Evolutionary conservation across 2,113 vertebrate genomes (phyloP), one percentile per base, ranked within the genome.

Genomic region (Pristiophorus japonicus): DNA sequence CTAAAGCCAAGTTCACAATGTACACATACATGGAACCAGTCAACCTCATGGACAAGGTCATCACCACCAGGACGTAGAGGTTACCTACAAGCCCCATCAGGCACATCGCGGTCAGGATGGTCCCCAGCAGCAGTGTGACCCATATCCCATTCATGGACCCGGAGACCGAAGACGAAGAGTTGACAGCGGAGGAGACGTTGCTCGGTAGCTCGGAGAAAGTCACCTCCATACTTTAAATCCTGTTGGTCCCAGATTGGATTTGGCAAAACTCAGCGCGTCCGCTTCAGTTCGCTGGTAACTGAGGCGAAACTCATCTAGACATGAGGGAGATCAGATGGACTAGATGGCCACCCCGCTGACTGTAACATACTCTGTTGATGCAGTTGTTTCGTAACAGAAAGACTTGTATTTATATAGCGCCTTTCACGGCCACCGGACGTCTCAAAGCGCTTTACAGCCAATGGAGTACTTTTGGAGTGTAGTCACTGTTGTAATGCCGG

Each of bases 21-120:
- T 97, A 97, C 66, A 96, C 95, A n/a, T 96, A 96, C 96, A 96
- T 96, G 30, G 96, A 96, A 4, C 96, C 96, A 0, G 96, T 97
- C n/a, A 97, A 96, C n/a, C 96, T 96, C 16, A 96, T 94, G 1
- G 97, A 96, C 34, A 96, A 95, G 55, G 96, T 96, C 81, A 96
- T 96, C n/a, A 97, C 75, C 91, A 96, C 75, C 95, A 97, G 95
- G 0, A 96, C 96, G 78, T 97, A 97, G 66, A 96, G 91, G 95
- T 97, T 97, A 88, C 97, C 97, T 24, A 67, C 94, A 47, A 96
- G 95, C 7, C 96, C 97, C 11, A 97, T 27, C 63, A 97, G 66
- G 95, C 96, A 97, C 96, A 97, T 97, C 0, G 73, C 16, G 38
- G 81, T 96, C 78, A 97, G 96, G 38, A 97, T 22, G 30, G 95